phyloP scores from a whole-genome alignment of 2,113 vertebrate genomes.

The Bufo bufo region DNA sequence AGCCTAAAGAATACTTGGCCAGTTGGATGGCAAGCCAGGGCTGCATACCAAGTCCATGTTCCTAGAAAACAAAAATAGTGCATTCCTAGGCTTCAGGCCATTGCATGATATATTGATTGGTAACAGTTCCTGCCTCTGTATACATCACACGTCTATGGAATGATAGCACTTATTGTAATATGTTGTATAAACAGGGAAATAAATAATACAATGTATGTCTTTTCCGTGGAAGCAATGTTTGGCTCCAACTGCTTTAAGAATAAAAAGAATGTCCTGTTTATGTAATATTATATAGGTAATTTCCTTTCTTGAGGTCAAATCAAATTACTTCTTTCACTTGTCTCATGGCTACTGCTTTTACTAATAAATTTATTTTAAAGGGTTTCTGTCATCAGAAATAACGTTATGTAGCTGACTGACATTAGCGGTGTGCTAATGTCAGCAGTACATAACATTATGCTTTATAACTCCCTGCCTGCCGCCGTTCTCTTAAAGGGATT shows the following conservation, averaged over 20 bases:
- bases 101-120: neutral
- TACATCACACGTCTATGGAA: neutral
- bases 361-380: neutral
- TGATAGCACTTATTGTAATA: constrained; percentile 13
- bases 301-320: constrained; percentile 1
- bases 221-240: constrained; percentile 3
- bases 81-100: neutral
- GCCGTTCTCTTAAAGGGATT: too few relatives aligned
- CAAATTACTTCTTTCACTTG: neutral
- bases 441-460: too few relatives aligned
- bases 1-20: too few relatives aligned
- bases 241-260: neutral
- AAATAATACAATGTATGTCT: constrained; percentile 22
- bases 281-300: neutral
- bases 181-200: constrained; percentile 32
- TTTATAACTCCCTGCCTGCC: too few relatives aligned
- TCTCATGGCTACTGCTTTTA: neutral
- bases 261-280: constrained; percentile 36
- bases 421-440: too few relatives aligned
- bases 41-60: too few relatives aligned
- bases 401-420: too few relatives aligned
- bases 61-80: neutral
- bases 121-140: neutral
- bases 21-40: too few relatives aligned
- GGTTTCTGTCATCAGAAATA: too few relatives aligned